These are phyloP conservation scores for Meriones psammophilus DNA, from an alignment of 2,797 vertebrate species.

Conservation along the genomic window DNA sequence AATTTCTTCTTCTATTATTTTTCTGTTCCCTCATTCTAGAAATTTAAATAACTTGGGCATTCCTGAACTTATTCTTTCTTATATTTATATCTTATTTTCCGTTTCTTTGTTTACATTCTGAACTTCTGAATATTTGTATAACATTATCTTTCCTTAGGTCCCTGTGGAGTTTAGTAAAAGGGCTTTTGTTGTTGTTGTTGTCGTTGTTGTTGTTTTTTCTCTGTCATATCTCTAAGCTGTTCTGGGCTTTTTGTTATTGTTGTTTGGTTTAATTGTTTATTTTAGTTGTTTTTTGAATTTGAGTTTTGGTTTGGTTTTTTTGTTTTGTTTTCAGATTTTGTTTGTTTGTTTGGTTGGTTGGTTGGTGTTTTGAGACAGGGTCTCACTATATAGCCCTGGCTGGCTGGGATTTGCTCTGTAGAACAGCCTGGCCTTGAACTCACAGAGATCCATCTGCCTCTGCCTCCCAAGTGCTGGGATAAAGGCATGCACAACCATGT, in stretches of 20 bases:
- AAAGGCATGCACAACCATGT: not conserved
- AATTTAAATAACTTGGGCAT: not conserved
- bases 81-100: not conserved
- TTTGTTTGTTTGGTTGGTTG: no score
- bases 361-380: not conserved
- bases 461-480: not conserved
- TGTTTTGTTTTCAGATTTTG: no score
- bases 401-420: not conserved
- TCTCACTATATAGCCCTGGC: not conserved
- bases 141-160: not conserved
- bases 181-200: not conserved
- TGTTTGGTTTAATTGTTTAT: not conserved
- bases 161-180: not conserved
- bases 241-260: not conserved
- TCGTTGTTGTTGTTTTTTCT: not conserved
- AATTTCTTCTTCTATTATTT: slow-evolving; percentile 4
- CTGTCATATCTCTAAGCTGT: not conserved
- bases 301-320: not conserved
- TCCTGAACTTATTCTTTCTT: not conserved
- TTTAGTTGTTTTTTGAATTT: not conserved
- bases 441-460: not conserved
- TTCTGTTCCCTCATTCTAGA: slow-evolving; percentile 33
- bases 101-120: slow-evolving; percentile 32
- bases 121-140: slow-evolving; percentile 7
- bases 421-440: not conserved